Evolutionary conservation across 2,797 vertebrate genomes (phyloP), one percentile per base, ranked within the genome.

Genomic region (Peromyscus eremicus): DNA sequence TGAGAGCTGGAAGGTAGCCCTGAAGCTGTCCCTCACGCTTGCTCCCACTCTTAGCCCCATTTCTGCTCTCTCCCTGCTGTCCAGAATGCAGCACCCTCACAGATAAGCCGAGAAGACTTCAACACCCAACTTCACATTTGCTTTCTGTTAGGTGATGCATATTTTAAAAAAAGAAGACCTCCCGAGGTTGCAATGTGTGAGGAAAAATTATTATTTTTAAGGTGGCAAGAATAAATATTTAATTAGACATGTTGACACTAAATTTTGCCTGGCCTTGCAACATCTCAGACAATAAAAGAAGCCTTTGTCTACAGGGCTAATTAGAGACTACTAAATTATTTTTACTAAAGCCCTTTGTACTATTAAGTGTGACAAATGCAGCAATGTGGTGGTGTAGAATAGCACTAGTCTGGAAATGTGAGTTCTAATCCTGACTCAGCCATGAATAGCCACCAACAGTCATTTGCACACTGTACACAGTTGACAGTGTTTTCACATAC

Each of bases 311-410:
- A 87, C 55, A 92, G 77, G 83, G 60, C 62, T 97, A 97, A 98
- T 97, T 94, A 97, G 16, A 97, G 94, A 94, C 86, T 86, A 89
- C 73, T 92, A 88, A 91, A 89, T 96, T 89, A 95, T 92, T 96
- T 97, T 96, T 97, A 96, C 94, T 92, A 95, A 96, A 97, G 90
- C 55, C 55, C 80, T 96, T 77, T 97, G 94, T 64, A 94, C 89
- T 87, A 97, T 90, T 86, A 96, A 96, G 87, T n/a, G 87, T 46
- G 95, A 96, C 64, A 76, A 40, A 96, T 89, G 93, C 91, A 57
- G 62, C 83, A 96, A 60, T 29, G 1, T 62, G 46, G 80, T 62
- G 16, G 14, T 68, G 52, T 19, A 86, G 71, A 87, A 25, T 17
- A 81, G 73, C 40, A 89, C 80, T 70, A 55, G 37, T 92, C 62